Evolutionary conservation across 2,113 vertebrate genomes (phyloP).

Genomic region (Mesoclemmys tuberculata): DNA sequence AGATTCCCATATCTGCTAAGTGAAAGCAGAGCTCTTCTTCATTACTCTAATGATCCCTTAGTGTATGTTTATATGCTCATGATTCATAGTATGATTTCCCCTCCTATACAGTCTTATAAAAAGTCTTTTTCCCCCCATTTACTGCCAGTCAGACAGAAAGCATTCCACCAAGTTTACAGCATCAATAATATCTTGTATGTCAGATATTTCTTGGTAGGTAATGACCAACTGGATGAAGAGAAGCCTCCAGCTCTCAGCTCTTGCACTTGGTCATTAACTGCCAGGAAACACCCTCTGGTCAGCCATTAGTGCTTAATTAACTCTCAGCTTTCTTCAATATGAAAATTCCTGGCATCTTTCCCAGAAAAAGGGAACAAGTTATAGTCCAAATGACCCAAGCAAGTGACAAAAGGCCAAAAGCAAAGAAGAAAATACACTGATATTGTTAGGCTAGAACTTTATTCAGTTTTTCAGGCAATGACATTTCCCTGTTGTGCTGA

Average conservation of each 20-base stretch:
- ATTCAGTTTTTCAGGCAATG: not conserved
- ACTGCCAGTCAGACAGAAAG: not conserved
- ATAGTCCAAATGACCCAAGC: not conserved
- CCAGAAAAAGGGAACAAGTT: not conserved
- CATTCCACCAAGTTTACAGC: not conserved
- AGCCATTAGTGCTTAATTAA: not conserved
- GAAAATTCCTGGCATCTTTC: constrained; percentile 10
- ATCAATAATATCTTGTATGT: not conserved
- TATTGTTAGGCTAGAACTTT: not conserved
- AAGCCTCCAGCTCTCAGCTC: not conserved
- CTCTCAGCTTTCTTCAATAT: not conserved
- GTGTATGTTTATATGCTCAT: not conserved
- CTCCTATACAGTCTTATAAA: not conserved
- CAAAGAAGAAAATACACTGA: not conserved
- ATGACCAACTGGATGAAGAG: not conserved
- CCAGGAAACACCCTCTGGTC: not conserved
- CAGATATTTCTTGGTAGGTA: constrained; percentile 13
- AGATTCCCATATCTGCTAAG: not conserved
- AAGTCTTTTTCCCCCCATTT: not conserved
- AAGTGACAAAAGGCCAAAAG: not conserved
- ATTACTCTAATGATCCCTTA: not conserved
- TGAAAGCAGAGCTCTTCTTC: not conserved
- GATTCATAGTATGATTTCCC: not conserved
- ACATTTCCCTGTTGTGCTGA: not conserved
- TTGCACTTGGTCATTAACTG: not conserved